These are phyloP conservation scores for Drosophila paramelanica DNA, from an alignment of 2,888 invertebrate species.

Conservation along the genomic window DNA sequence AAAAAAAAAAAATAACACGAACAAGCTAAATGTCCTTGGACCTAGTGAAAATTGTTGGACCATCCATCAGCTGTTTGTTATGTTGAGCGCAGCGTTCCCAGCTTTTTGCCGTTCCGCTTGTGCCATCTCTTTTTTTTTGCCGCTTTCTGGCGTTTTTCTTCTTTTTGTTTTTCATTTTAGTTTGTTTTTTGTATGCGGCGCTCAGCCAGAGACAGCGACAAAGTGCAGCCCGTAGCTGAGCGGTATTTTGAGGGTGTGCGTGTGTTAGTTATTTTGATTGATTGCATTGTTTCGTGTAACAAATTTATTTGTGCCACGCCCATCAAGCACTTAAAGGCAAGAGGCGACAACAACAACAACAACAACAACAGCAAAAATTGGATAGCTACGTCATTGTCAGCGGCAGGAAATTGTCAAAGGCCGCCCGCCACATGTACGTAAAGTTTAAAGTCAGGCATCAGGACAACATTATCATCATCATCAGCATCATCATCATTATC, in stretches of 20 bases:
- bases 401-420: conserved; percentile 58
- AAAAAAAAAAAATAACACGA: conserved; percentile 12
- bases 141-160: not conserved
- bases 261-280: conserved; percentile 70
- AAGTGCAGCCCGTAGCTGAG: conserved; percentile 50
- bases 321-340: conserved; percentile 47
- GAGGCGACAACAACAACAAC: conserved; percentile 24
- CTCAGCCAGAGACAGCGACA: conserved; percentile 49
- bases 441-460: conserved; percentile 42
- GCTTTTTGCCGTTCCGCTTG: conserved; percentile 42
- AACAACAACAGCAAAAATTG: conserved; percentile 15
- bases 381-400: conserved; percentile 56
- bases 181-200: conserved; percentile 10
- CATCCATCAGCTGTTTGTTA: conserved; percentile 71
- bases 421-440: conserved; percentile 37
- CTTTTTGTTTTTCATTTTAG: conserved; percentile 2
- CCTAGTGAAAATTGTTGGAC: conserved; percentile 64
- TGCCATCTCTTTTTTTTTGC: conserved; percentile 12
- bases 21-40: conserved; percentile 66
- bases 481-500: conserved; percentile 1
- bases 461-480: conserved; percentile 13
- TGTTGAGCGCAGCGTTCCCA: conserved; percentile 59
- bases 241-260: conserved; percentile 17
- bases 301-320: conserved; percentile 71
- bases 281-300: conserved; percentile 75